Evolutionary conservation across 1,140 invertebrate species (phyloP).

Genomic region (Liolophura sinensis): DNA sequence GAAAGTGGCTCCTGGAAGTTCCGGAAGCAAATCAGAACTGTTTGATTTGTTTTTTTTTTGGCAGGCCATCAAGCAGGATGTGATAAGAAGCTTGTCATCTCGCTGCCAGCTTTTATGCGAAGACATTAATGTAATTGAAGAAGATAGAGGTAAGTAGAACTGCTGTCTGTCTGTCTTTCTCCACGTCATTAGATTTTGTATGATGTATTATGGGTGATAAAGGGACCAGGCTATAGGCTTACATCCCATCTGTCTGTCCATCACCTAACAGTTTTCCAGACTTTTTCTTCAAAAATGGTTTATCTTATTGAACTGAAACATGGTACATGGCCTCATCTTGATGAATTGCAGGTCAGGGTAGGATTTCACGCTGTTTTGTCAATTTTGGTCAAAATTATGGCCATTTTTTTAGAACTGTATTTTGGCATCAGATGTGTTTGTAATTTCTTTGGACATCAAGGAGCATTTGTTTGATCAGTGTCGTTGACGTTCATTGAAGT

Average conservation of each 20-base stretch:
- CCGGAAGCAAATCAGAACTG: too few relatives aligned
- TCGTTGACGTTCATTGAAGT: background rate
- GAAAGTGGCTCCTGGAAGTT: background rate
- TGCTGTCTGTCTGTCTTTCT: background rate
- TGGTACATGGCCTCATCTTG: too few relatives aligned
- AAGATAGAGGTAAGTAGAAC: constrained; percentile 65
- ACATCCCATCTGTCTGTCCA: too few relatives aligned
- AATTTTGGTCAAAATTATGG: too few relatives aligned
- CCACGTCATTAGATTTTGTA: background rate
- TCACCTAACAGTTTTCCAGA: too few relatives aligned
- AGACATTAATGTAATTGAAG: constrained; percentile 73
- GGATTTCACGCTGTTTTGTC: too few relatives aligned
- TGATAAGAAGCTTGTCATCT: constrained; percentile 75
- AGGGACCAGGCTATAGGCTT: background rate
- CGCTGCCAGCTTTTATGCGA: constrained; percentile 84
- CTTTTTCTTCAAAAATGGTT: too few relatives aligned
- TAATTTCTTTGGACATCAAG: background rate
- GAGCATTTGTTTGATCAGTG: background rate
- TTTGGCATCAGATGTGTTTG: too few relatives aligned
- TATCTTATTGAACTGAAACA: too few relatives aligned
- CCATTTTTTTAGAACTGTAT: too few relatives aligned
- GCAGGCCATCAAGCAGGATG: constrained; percentile 73
- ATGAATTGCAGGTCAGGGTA: too few relatives aligned
- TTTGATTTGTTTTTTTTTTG: constrained; percentile 11
- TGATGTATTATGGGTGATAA: background rate